phyloP scores from a whole-genome alignment of 2,113 vertebrate genomes.

The Solea senegalensis region DNA sequence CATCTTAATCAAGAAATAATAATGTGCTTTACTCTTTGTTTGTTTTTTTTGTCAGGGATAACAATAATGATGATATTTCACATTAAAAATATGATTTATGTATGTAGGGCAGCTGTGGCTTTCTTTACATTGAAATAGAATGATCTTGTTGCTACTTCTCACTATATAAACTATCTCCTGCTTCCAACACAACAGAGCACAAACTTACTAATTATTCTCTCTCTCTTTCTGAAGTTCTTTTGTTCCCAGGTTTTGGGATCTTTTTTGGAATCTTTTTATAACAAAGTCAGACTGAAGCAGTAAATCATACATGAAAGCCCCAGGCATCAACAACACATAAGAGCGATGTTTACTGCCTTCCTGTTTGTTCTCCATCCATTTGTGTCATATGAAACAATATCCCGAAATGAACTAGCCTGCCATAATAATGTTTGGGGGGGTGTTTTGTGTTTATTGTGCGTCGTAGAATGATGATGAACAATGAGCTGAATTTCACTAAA shows the following conservation, averaged over 20 bases:
- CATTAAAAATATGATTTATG: too few species aligned
- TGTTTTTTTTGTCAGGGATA: too few species aligned
- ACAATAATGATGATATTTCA: too few species aligned
- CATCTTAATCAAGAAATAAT: too few species aligned
- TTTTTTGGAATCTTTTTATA: slow-evolving; percentile 5
- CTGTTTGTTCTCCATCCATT: slow-evolving; percentile 52
- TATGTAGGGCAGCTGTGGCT: too few species aligned
- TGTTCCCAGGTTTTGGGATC: neutral
- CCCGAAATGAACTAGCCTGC: slow-evolving; percentile 22
- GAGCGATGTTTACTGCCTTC: slow-evolving; percentile 19
- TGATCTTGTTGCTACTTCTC: too few species aligned
- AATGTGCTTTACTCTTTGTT: too few species aligned
- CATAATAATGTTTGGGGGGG: slow-evolving; percentile 18
- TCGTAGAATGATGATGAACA: slow-evolving; percentile 2
- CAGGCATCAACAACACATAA: slow-evolving; percentile 50
- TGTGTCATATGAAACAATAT: slow-evolving; percentile 38
- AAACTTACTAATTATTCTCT: too few species aligned
- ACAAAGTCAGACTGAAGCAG: neutral
- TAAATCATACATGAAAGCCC: slow-evolving; percentile 46
- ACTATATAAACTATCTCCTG: too few species aligned
- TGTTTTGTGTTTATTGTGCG: slow-evolving; percentile 21
- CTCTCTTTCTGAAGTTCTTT: neutral
- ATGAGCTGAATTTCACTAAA: slow-evolving; percentile 46
- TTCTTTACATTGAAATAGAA: too few species aligned
- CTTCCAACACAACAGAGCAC: too few species aligned